Evolutionary conservation across 2,888 invertebrate genomes (phyloP).

Genomic region (Boloria selene): DNA sequence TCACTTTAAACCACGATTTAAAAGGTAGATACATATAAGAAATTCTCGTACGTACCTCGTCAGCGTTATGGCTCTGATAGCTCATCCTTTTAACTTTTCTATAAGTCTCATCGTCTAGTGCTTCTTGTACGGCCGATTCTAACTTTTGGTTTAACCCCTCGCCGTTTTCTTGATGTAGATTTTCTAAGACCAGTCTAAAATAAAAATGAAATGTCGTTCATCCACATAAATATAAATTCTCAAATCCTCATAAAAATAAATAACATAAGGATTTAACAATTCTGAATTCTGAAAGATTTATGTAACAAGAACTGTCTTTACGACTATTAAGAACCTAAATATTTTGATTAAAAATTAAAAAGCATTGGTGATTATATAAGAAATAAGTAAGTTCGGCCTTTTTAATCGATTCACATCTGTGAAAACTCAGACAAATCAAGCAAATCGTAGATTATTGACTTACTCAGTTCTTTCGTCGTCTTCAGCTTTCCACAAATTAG

Average conservation of each 20-base stretch:
- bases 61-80: slow-evolving; percentile 86
- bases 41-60: slow-evolving; percentile 76
- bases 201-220: not conserved
- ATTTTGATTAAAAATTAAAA: no score
- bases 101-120: slow-evolving; percentile 86
- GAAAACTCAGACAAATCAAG: no score
- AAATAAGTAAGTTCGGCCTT: no score
- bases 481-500: slow-evolving; percentile 82
- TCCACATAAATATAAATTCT: no score
- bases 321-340: no score
- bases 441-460: slow-evolving; percentile 35
- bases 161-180: slow-evolving; percentile 63
- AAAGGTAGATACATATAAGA: not conserved
- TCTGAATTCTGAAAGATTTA: no score
- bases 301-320: no score
- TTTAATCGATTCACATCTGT: no score
- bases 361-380: no score
- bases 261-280: no score
- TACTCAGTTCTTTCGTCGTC: slow-evolving; percentile 76
- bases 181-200: slow-evolving; percentile 74
- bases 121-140: slow-evolving; percentile 86
- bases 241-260: no score
- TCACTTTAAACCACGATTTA: no score
- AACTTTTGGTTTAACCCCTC: slow-evolving; percentile 83
- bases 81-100: slow-evolving; percentile 88